Evolutionary conservation across 2,113 vertebrate species (phyloP), one percentile per base, ranked within the genome.

Genomic region (Nesogale talazaci): DNA sequence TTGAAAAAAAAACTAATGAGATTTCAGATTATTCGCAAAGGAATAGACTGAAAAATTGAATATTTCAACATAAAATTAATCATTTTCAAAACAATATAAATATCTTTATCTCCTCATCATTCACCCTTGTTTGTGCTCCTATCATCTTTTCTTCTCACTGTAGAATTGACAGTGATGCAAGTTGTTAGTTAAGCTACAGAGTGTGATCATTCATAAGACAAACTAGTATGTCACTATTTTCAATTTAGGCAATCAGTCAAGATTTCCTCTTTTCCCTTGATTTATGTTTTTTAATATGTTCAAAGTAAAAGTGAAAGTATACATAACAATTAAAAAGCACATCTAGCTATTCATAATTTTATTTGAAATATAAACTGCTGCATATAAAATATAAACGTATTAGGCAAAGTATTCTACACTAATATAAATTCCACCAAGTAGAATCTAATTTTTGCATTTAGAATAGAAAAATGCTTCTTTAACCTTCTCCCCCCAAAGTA

Each of bases 151-250:
- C 42, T 63, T 40, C 79, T 65, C 29, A 76, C 8, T 93, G 29
- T 80, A 38, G 42, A 83, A 38, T 46, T 63, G 56, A 89, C 16
- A 87, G 1, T 42, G 27, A 15, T 59, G 10, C 25, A 61, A 14
- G 36, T 81, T 88, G 82, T 79, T 42, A 79, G 74, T 87, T 94
- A 78, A 85, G 36, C 46, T 78, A 29, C 85, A 87, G 40, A 40
- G 38, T 75, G 19, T 36, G 82, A 89, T 94, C 74, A 76, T 89
- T 94, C 84, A 12, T 79, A 92, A 94, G 78, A 96, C 82, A 90
- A 93, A 94, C 77, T 94, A 83, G 16, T 36, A 36, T 89, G 84
- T 79, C 84, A 82, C 70, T 88, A 75, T 92, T 94, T 92, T 27
- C 90, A 77, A 88, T 20, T 52, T 63, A 85, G 36, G 78, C 61